Base-by-base conservation (phyloP, 2,113 vertebrate species). In the Lampris megalopsis region DNA sequence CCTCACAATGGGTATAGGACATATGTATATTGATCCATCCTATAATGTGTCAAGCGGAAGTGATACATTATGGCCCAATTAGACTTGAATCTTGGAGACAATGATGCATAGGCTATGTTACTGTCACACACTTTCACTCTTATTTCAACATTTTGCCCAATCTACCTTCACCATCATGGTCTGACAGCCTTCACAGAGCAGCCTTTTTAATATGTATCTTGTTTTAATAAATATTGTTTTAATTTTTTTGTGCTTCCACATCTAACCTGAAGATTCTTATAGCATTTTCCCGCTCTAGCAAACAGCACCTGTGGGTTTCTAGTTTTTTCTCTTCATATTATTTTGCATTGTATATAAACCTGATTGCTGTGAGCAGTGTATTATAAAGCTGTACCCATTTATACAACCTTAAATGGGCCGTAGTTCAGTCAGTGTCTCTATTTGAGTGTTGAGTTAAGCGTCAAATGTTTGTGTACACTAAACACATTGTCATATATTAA, bases 401-500 rank as follows among this genome's bases (percentile, higher is more conserved):
- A 75, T 82, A 88, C 85, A 90, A 83, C 86, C 85, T 79, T 76
- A 86, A 92, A 91, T 93, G 90, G 92, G 88, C 87, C 86, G 92
- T 94, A 93, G 91, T 92, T 92, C 86, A 93, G 88, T 94, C 83
- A 81, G 86, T 90, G 95, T 96, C 85, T 91, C 78, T 88, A 84
- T 93, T 78, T 92, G 93, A 93, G 94, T 94, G 89, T 94, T 93
- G 92, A 90, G 83, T 95, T 91, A 91, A 88, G 88, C 92, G 90
- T 93, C 90, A 95, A 83, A 94, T 92, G 89, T 96, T 94, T 92
- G 93, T 94, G 94, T 93, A 93, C 94, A 93, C 95, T 91, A 92
- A 93, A 94, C 92, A 94, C 94, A 93, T 94, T 95, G 95, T 98
- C 93, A 88, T 86, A 95, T 95, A 94, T 90, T 85, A 97, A 98